These are phyloP conservation scores for Bursaphelenchus okinawaensis DNA, from an alignment of 2,888 invertebrate species.

Conservation along the genomic window DNA sequence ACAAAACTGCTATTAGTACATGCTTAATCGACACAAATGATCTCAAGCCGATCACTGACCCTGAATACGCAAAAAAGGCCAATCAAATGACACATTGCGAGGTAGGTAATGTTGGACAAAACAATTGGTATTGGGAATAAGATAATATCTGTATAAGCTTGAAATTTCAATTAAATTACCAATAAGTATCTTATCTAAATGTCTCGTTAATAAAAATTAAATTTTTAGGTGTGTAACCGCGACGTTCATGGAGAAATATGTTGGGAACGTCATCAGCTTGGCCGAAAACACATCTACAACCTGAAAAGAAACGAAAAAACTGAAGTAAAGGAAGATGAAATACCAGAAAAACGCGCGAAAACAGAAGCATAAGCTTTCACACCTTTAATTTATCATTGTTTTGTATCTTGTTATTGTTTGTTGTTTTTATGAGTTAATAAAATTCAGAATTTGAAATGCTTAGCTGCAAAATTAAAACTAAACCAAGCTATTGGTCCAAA, in stretches of 20 bases:
- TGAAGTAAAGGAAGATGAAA: not conserved
- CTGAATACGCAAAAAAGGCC: conserved; percentile 1
- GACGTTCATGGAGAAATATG: conserved; percentile 8
- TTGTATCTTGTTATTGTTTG: too few species aligned
- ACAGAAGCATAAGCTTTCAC: not conserved
- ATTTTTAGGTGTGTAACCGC: conserved; percentile 6
- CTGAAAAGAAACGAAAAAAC: not conserved
- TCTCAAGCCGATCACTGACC: not conserved
- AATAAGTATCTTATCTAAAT: not conserved
- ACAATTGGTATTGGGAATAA: too few species aligned
- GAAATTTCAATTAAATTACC: too few species aligned
- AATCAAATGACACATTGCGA: conserved; percentile 14
- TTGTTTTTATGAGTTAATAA: too few species aligned
- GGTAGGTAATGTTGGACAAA: too few species aligned
- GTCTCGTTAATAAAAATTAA: not conserved
- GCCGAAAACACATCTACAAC: conserved; percentile 26
- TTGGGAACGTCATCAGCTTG: conserved; percentile 35
- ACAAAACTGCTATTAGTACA: not conserved
- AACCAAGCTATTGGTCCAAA: too few species aligned
- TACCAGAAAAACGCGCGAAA: not conserved
- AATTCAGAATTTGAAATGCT: too few species aligned
- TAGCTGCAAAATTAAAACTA: too few species aligned
- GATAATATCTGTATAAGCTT: too few species aligned
- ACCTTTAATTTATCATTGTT: too few species aligned
- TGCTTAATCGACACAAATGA: not conserved